These are phyloP conservation scores for Alligator sinensis DNA, from an alignment of 2,113 vertebrate species.

Conservation along the genomic window DNA sequence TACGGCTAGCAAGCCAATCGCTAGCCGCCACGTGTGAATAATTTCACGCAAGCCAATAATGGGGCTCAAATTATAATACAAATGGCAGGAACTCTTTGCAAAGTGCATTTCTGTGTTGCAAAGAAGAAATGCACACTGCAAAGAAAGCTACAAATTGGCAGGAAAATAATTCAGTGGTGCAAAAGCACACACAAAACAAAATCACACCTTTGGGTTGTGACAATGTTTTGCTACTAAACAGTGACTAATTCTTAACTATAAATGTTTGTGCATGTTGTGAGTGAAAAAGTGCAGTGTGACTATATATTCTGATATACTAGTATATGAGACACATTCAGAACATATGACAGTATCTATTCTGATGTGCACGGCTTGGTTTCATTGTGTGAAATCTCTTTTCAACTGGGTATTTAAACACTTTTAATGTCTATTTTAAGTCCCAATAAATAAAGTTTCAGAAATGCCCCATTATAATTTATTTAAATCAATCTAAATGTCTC, in stretches of 20 bases:
- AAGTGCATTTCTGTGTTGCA: no score
- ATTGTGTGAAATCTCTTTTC: background rate
- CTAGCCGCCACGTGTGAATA: no score
- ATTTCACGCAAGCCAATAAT: no score
- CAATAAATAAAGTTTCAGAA: conserved; percentile 5
- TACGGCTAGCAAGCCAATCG: no score
- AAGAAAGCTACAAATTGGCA: no score
- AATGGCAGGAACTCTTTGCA: no score
- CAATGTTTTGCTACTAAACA: background rate
- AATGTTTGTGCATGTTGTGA: background rate
- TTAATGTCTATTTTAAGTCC: background rate
- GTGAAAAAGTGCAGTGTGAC: background rate
- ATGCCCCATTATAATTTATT: background rate
- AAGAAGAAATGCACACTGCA: no score
- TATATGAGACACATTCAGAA: background rate
- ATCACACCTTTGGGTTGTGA: no score
- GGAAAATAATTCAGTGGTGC: no score
- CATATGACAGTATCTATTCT: background rate
- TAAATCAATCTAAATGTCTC: conserved; percentile 8
- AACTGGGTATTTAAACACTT: background rate
- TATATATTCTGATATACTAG: no score
- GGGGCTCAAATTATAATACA: no score
- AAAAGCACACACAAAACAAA: no score
- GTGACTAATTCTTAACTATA: background rate
- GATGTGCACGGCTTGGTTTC: background rate